Conservation (phyloP, 2,888 invertebrate genomes). For the Brenthis ino region DNA sequence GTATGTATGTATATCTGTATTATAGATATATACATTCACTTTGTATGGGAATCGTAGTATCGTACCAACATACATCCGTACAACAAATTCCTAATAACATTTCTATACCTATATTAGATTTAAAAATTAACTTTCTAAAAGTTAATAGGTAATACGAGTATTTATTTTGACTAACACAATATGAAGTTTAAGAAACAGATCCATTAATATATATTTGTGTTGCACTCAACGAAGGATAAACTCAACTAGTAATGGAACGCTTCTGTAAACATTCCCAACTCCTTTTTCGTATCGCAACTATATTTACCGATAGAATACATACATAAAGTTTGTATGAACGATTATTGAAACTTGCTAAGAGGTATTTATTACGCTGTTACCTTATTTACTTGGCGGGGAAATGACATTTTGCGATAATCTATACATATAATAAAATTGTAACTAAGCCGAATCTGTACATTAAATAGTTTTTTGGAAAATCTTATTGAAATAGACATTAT, state of each 20-base stretch:
- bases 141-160: too few species aligned
- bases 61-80: too few species aligned
- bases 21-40: too few species aligned
- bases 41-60: too few species aligned
- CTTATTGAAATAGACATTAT: too few species aligned
- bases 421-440: too few species aligned
- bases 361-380: conserved; percentile 18
- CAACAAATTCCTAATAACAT: too few species aligned
- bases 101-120: too few species aligned
- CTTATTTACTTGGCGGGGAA: background rate
- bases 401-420: background rate
- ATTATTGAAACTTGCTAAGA: conserved; percentile 14
- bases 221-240: conserved; percentile 34
- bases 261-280: conserved; percentile 26
- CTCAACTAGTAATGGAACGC: conserved; percentile 34
- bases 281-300: conserved; percentile 27
- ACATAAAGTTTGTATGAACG: conserved; percentile 3
- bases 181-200: conserved; percentile 18
- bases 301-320: conserved; percentile 22
- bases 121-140: too few species aligned
- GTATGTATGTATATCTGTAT: too few species aligned
- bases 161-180: background rate
- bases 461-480: too few species aligned
- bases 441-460: too few species aligned
- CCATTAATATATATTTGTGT: conserved; percentile 37